Evolutionary conservation across 2,888 invertebrate genomes (phyloP).

Genomic region (Volucella inflata): DNA sequence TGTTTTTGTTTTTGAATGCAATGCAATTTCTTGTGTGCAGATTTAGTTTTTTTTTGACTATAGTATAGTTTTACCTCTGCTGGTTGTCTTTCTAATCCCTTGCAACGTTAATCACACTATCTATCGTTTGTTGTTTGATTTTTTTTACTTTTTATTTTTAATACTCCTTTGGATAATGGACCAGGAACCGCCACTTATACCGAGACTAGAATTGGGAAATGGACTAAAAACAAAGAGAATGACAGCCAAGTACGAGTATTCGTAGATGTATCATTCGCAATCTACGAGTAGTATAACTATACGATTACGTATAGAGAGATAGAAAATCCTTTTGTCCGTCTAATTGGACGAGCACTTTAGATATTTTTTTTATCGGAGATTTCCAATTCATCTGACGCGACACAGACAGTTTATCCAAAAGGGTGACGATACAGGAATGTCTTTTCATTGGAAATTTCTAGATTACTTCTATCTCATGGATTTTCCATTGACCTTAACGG

Average conservation of each 20-base stretch:
- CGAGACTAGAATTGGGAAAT: slow-evolving; percentile 10
- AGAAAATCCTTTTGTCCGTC: slow-evolving; percentile 35
- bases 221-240: not conserved
- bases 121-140: slow-evolving; percentile 3
- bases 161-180: not conserved
- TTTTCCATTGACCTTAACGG: slow-evolving; percentile 4
- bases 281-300: too few relatives aligned
- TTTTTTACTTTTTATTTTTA: not conserved
- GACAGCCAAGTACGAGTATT: too few relatives aligned
- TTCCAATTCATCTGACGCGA: slow-evolving; percentile 32
- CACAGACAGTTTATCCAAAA: not conserved
- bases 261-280: too few relatives aligned
- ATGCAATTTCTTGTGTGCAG: slow-evolving; percentile 24
- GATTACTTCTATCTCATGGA: slow-evolving; percentile 3
- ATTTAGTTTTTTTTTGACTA: slow-evolving; percentile 47
- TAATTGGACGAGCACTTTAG: slow-evolving; percentile 44
- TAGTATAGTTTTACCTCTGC: not conserved
- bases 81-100: slow-evolving; percentile 48
- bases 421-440: not conserved
- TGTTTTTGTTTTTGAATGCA: slow-evolving; percentile 37
- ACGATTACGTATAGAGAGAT: slow-evolving; percentile 5
- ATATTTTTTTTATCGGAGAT: slow-evolving; percentile 30
- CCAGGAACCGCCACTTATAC: not conserved
- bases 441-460: slow-evolving; percentile 2
- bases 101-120: slow-evolving; percentile 34